phyloP scores from a whole-genome alignment of 2,113 vertebrate species.

The Hippocampus zosterae region DNA sequence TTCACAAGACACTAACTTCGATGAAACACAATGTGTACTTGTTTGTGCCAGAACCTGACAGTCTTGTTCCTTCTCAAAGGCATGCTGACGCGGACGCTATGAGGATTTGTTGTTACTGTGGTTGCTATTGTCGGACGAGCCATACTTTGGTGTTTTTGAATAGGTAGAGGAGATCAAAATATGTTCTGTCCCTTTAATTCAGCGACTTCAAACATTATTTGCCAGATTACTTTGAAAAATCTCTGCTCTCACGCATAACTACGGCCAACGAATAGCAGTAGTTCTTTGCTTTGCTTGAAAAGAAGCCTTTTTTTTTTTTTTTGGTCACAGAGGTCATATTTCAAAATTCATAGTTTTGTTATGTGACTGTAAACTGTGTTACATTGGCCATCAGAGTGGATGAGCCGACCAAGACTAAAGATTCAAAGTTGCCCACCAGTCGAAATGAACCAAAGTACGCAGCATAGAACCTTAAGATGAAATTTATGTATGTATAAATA shows the following conservation, averaged over 20 bases:
- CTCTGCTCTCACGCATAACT: not conserved
- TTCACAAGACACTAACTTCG: not conserved
- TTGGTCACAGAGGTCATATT: no score
- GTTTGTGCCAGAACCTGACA: constrained; percentile 7
- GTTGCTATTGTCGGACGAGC: not conserved
- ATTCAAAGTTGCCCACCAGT: no score
- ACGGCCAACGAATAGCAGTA: not conserved
- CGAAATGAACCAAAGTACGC: no score
- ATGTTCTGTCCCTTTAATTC: not conserved
- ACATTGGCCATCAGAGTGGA: no score
- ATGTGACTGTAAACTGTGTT: no score
- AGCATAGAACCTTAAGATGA: no score
- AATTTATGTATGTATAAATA: no score
- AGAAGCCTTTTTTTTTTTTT: no score
- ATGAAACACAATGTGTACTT: not conserved
- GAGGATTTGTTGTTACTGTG: not conserved
- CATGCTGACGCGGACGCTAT: not conserved
- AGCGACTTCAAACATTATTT: not conserved
- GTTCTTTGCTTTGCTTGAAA: no score
- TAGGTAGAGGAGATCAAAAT: not conserved
- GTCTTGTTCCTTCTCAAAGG: constrained; percentile 11
- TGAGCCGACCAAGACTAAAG: no score
- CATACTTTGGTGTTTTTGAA: not conserved
- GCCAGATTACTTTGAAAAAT: not conserved
- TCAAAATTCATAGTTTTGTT: no score